These are phyloP conservation scores for Tachystola acroxantha DNA, from an alignment of 2,888 invertebrate genomes.

Conservation along the genomic window DNA sequence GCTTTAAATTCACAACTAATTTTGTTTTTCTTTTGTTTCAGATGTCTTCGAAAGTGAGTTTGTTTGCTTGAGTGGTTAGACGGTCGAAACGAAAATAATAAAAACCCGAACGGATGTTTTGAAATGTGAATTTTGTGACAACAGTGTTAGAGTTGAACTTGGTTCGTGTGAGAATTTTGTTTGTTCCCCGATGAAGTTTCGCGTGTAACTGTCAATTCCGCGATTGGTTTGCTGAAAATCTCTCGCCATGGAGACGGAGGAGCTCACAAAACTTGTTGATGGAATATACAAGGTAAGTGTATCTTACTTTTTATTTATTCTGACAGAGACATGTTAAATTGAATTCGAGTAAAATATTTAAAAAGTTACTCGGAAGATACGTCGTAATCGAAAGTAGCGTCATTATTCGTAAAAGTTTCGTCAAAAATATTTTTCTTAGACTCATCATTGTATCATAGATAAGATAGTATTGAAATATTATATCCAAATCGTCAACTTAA, in stretches of 20 bases:
- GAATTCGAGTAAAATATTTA: neutral
- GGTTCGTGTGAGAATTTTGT: conserved; percentile 41
- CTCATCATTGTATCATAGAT: no score
- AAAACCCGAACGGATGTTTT: conserved; percentile 33
- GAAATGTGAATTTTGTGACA: conserved; percentile 71
- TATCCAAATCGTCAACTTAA: no score
- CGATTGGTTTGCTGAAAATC: conserved; percentile 51
- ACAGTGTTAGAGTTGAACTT: conserved; percentile 58
- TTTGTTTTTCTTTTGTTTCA: conserved; percentile 62
- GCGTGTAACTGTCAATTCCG: conserved; percentile 49
- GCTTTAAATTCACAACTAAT: conserved; percentile 21
- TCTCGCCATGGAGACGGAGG: conserved; percentile 88
- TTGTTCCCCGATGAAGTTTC: conserved; percentile 62
- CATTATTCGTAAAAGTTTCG: no score
- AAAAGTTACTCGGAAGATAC: no score
- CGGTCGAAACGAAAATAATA: conserved; percentile 31
- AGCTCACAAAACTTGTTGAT: conserved; percentile 93
- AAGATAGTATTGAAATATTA: no score
- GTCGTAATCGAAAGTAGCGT: no score
- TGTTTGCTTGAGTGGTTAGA: conserved; percentile 55
- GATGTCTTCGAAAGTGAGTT: conserved; percentile 63
- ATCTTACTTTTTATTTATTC: no score
- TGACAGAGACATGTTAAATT: no score
- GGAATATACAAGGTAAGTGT: conserved; percentile 91
- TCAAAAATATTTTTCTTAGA: no score